Evolutionary conservation across 2,113 vertebrate species (phyloP).

Genomic region (Elaphurus davidianus): DNA sequence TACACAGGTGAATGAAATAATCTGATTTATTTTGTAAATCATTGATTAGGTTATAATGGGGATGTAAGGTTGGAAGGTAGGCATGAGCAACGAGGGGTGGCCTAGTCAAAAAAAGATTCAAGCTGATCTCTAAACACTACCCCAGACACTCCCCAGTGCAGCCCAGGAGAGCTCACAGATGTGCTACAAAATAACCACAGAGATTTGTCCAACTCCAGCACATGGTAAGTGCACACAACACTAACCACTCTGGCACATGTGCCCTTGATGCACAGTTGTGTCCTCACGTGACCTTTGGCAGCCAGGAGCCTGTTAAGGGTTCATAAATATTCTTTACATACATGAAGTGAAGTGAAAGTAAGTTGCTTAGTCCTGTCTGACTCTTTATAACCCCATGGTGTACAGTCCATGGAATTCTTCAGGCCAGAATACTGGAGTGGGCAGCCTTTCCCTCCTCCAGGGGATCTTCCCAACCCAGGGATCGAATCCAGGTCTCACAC

Average conservation of each 20-base stretch:
- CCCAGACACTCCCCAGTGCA: not conserved
- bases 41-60: not conserved
- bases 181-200: not conserved
- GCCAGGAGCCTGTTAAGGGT: not conserved
- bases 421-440: not conserved
- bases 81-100: not conserved
- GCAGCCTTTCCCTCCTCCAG: not conserved
- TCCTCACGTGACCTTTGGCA: not conserved
- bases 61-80: not conserved
- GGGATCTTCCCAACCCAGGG: not conserved
- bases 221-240: not conserved
- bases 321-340: not conserved
- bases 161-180: not conserved
- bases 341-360: not conserved
- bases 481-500: not conserved
- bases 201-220: not conserved
- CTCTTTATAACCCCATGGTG: not conserved
- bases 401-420: not conserved
- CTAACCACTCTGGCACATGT: not conserved
- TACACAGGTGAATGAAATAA: not conserved
- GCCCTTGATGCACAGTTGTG: not conserved
- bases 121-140: not conserved
- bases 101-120: not conserved
- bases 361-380: not conserved
- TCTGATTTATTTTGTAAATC: not conserved